Evolutionary conservation across 1,140 invertebrate genomes (phyloP).

Genomic region (Venturia canescens): DNA sequence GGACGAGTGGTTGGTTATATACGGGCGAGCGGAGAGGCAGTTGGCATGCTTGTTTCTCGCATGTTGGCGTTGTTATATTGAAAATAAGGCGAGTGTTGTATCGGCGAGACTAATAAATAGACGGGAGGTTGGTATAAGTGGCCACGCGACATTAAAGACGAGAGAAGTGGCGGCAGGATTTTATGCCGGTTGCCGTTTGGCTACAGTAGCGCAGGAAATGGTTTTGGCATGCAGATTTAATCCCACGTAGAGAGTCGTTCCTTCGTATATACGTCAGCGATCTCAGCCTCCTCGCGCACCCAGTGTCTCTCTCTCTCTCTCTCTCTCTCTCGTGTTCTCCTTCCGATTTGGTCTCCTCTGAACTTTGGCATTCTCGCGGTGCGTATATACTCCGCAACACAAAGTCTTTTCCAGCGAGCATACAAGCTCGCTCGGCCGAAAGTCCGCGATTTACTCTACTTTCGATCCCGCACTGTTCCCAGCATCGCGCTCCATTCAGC

Average conservation of each 20-base stretch:
- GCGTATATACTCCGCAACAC: conserved; percentile 48
- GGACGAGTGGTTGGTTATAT: not conserved
- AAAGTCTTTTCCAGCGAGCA: conserved; percentile 52
- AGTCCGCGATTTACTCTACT: conserved; percentile 48
- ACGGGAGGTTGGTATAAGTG: conserved; percentile 10
- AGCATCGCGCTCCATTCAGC: not conserved
- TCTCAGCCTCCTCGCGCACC: too few relatives aligned
- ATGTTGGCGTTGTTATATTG: conserved; percentile 4
- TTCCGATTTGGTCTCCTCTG: conserved; percentile 35
- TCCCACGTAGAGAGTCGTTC: conserved; percentile 41
- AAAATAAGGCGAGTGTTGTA: not conserved
- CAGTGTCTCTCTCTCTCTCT: conserved; percentile 35
- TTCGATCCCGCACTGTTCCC: not conserved
- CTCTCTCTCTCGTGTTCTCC: conserved; percentile 28
- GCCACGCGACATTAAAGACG: conserved; percentile 47
- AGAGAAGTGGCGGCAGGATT: conserved; percentile 39
- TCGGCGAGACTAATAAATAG: conserved; percentile 25
- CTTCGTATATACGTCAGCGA: conserved; percentile 4
- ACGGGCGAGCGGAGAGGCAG: not conserved
- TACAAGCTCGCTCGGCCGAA: conserved; percentile 51
- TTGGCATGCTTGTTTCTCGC: not conserved
- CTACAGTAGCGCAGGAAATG: conserved; percentile 56
- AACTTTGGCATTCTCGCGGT: conserved; percentile 42
- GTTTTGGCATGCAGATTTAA: conserved; percentile 64
- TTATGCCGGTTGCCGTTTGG: conserved; percentile 46